Base-by-base conservation (phyloP, 2,797 vertebrate species). In the Gobionotothen gibberifrons region DNA sequence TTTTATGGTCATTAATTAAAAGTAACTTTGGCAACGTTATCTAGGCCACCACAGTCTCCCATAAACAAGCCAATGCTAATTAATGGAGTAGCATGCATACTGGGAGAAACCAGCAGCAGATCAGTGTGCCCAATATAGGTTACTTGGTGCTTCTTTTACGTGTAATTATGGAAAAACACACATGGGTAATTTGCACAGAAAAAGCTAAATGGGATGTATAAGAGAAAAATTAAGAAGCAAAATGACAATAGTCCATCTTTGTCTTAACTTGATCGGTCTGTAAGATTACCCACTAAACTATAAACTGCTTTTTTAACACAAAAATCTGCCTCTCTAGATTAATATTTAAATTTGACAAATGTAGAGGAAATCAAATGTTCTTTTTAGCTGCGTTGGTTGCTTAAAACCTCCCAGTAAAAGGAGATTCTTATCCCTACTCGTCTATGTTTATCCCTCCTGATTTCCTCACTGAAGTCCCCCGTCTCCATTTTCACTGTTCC, bases 1-100 rank as follows among this genome's bases (percentile, higher is more conserved):
- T 92, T 93, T 93, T 77, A 93, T 90, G 82, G 83, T 85, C 90
- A 90, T 93, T 91, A 90, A 92, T 93, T 93, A 93, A 91, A 90
- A 88, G 88, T 80, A 85, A 83, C 83, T 88, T 89, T 91, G 90
- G 89, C 90, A 76, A 89, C 81, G 59, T 74, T 92, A 91, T 91
- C 89, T 90, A 90, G 89, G 91, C 87, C 89, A 90, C 53, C 67
- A 87, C 87, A 85, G 81, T 72, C 85, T 82, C 73, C 62, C 60
- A 86, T 82, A 90, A 89, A 91, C 87, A 88, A 86, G 79, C 80
- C 84, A 85, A 87, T 76, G 78, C 85, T 91, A 91, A 92, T 93
- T 93, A 92, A 91, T 83, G 80, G 85, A 84, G 85, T 52, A 68
- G 83, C 82, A 76, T 32, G 26, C 62, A 79, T 71, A 79, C 76